These are phyloP conservation scores for Myodes glareolus DNA, from an alignment of 2,113 vertebrate genomes.

Conservation along the genomic window DNA sequence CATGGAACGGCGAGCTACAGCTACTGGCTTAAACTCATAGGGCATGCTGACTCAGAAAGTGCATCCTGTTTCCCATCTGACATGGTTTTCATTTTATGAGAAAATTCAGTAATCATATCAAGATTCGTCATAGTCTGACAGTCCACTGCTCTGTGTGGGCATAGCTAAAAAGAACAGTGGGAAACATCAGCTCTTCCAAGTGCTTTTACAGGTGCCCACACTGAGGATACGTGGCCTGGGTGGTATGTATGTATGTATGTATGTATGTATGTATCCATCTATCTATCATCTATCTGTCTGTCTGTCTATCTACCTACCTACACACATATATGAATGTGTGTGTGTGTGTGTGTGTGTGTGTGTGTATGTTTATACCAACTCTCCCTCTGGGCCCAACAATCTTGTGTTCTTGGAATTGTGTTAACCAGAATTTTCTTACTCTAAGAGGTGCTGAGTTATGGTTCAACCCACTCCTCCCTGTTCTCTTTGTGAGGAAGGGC, in stretches of 20 bases:
- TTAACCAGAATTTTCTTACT: neutral
- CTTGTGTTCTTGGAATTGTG: neutral
- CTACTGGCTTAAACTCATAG: neutral
- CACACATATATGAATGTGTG: neutral
- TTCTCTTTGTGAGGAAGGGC: neutral
- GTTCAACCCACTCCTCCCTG: neutral
- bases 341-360: too few relatives aligned
- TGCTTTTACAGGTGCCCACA: neutral
- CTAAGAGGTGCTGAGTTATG: neutral
- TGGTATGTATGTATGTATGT: neutral
- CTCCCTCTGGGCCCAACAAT: neutral
- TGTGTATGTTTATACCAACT: too few relatives aligned
- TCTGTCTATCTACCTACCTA: neutral
- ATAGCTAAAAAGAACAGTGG: neutral
- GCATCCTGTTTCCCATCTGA: neutral
- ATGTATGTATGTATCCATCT: too few relatives aligned
- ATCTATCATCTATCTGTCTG: too few relatives aligned
- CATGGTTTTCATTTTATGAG: neutral
- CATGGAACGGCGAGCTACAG: neutral
- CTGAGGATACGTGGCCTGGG: neutral
- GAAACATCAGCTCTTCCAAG: neutral
- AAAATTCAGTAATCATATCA: neutral
- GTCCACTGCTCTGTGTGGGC: neutral
- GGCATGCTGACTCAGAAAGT: neutral
- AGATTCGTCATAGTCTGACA: neutral